Evolutionary conservation across 2,888 invertebrate genomes (phyloP).

Genomic region (Tubiluchus corallicola): DNA sequence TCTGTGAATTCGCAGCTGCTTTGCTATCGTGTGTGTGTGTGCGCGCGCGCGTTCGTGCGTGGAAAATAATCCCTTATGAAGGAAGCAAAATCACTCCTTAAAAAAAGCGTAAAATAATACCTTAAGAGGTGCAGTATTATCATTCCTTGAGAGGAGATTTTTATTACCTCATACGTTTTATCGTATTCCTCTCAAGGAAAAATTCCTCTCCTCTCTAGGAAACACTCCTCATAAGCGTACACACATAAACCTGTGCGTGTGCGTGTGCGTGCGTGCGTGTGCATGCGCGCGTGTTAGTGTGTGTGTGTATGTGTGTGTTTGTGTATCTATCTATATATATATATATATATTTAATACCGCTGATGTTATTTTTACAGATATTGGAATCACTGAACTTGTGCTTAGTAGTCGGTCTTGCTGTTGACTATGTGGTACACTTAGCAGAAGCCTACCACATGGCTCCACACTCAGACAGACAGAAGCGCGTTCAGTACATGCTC

Average conservation of each 20-base stretch:
- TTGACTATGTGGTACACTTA: constrained; percentile 24
- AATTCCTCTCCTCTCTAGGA: too few species aligned
- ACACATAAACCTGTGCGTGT: not conserved
- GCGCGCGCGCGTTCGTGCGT: constrained; percentile 1
- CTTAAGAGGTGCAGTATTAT: too few species aligned
- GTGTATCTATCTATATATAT: not conserved
- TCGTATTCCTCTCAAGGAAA: too few species aligned
- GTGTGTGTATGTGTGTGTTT: not conserved
- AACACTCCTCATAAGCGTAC: too few species aligned
- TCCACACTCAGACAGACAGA: constrained; percentile 16
- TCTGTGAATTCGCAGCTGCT: too few species aligned
- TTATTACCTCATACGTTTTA: not conserved
- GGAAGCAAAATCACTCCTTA: too few species aligned
- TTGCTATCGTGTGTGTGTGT: not conserved
- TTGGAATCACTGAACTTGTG: constrained; percentile 24
- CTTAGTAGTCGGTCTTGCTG: constrained; percentile 22
- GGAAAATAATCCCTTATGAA: too few species aligned
- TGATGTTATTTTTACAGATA: constrained; percentile 14
- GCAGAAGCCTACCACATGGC: constrained; percentile 23
- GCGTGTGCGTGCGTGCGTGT: constrained; percentile 3
- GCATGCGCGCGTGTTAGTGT: not conserved
- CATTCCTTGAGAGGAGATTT: too few species aligned
- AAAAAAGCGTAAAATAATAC: too few species aligned
- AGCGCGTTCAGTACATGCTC: constrained; percentile 20
- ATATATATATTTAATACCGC: not conserved